Conservation (phyloP, 2,888 invertebrate genomes). For the Steinernema carpocapsae region DNA sequence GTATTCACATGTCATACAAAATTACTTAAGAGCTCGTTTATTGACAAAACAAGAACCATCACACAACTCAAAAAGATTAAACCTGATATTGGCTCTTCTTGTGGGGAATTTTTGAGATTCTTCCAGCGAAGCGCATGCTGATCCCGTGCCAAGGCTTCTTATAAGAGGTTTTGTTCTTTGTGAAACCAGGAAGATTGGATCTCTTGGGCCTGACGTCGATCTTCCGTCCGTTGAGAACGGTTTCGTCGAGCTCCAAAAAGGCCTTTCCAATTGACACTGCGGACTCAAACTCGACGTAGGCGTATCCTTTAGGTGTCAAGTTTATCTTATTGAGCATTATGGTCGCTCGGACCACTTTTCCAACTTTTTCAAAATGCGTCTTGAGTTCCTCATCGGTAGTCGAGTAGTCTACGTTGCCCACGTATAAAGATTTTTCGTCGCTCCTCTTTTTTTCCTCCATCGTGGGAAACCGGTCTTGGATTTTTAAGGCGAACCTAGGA, state of each 20-base stretch:
- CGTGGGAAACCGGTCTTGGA: neutral
- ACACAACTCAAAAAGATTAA: too few relatives aligned
- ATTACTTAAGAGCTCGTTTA: too few relatives aligned
- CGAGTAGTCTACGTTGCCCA: constrained; percentile 10
- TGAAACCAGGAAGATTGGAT: constrained; percentile 4
- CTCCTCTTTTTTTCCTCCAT: constrained; percentile 8
- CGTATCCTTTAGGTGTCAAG: neutral
- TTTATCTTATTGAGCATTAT: constrained; percentile 4
- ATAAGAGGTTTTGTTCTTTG: neutral
- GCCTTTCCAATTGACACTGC: neutral
- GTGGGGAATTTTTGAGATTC: too few relatives aligned
- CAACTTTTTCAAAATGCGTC: neutral
- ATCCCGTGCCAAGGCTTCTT: too few relatives aligned
- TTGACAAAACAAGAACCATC: too few relatives aligned
- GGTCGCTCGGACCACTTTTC: neutral
- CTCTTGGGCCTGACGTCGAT: constrained; percentile 1
- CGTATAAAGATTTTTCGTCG: constrained; percentile 24
- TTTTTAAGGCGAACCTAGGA: neutral
- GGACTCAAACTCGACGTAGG: constrained; percentile 13
- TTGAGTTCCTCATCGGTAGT: neutral
- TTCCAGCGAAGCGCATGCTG: too few relatives aligned
- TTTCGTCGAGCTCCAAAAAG: neutral
- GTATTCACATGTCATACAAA: too few relatives aligned
- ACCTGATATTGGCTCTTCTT: too few relatives aligned
- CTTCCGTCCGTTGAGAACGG: neutral